Conservation (phyloP, 2,888 invertebrate genomes). For the Heliconius aoede region DNA sequence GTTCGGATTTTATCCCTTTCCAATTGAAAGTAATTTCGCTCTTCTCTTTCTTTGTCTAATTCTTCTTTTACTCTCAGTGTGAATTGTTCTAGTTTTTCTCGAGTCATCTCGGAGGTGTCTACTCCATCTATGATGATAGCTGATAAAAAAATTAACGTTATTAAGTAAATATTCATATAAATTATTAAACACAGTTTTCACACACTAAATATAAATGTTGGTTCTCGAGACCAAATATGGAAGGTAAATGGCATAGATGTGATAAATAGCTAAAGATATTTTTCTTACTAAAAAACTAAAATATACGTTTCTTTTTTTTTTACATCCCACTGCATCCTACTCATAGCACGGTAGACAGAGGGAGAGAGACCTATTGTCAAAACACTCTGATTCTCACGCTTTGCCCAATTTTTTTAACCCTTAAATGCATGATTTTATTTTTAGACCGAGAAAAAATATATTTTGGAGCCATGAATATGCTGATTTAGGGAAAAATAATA, state of each 20-base stretch:
- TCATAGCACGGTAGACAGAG: background rate
- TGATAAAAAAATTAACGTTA: conserved; percentile 54
- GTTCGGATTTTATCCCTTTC: conserved; percentile 97
- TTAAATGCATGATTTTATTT: too few species aligned
- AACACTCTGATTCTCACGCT: background rate
- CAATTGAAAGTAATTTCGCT: conserved; percentile 96
- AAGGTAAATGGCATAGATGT: too few species aligned
- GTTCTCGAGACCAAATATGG: too few species aligned
- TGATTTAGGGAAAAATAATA: too few species aligned
- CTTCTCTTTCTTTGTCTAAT: conserved; percentile 96
- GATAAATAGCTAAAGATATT: too few species aligned
- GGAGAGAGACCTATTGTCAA: background rate
- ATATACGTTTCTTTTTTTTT: background rate
- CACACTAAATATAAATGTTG: too few species aligned
- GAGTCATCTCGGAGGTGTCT: conserved; percentile 95
- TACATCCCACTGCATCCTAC: background rate
- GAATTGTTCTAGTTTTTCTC: conserved; percentile 96
- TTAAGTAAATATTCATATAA: background rate
- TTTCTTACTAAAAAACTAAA: too few species aligned
- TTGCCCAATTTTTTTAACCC: too few species aligned
- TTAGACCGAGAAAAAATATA: too few species aligned
- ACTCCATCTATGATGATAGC: conserved; percentile 93
- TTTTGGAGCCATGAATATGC: too few species aligned
- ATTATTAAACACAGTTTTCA: too few species aligned
- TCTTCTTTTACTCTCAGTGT: conserved; percentile 93